Base-by-base conservation (phyloP, 2,113 vertebrate genomes). In the Galbula dea region DNA sequence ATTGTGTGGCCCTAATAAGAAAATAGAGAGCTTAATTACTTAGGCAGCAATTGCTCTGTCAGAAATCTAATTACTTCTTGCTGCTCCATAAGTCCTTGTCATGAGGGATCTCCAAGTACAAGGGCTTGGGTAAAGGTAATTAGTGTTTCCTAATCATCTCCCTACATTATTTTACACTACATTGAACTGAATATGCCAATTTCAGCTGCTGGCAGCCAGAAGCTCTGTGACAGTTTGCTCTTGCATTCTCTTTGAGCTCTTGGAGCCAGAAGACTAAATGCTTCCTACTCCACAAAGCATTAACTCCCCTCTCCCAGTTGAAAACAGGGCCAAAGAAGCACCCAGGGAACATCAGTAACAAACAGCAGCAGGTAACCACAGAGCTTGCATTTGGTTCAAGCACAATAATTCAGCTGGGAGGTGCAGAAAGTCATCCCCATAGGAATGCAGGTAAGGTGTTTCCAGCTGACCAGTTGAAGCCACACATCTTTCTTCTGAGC, bases 31-130 rank as follows among this genome's bases (percentile, higher is more conserved):
- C 48, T 82, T 90, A 84, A 92, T 90, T 90, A 76, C 14, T 92
- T 79, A 69, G 36, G 58, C 55, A 76, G 18, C 58, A 84, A 55
- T 62, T 66, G 19, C 26, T 89, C 48, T 76, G 62, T 58, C 89
- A 95, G 43, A 62, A 84, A 76, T 66, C 58, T 94, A 94, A 92
- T 94, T 95, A 76, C 32, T 73, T 82, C 41, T 79, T 90, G 34
- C 48, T 92, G 39, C 52, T 94, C 39, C n/a, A 4, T 78, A 92
- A 89, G 54, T 73, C 67, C 37, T 84, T 92, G 74, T 95, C 78
- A 59, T 13, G 30, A 13, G 32, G 43, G 27, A 83, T 82, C 29
- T 79, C 27, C 37, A 7, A 66, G 51, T 55, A 66, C 41, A 79
- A 82, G 23, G 26, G 14, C 49, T 21, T 73, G 78, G 32, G 32